Evolutionary conservation across 2,888 invertebrate genomes (phyloP).

Genomic region (Zelleria hepariella): DNA sequence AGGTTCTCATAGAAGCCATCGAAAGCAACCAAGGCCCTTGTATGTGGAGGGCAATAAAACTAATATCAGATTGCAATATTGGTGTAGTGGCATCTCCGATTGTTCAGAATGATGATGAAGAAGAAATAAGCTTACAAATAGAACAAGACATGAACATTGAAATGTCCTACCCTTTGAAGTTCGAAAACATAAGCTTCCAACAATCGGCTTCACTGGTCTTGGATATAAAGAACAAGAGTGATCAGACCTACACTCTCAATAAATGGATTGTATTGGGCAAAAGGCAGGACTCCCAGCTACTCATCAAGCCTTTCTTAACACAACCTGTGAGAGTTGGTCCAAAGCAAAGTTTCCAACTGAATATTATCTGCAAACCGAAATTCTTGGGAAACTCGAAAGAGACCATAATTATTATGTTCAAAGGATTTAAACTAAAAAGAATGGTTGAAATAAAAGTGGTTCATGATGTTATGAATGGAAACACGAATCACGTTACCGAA

Average conservation of each 20-base stretch:
- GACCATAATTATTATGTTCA: slow-evolving; percentile 73
- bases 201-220: slow-evolving; percentile 28
- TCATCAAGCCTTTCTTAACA: slow-evolving; percentile 45
- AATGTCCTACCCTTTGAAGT: slow-evolving; percentile 62
- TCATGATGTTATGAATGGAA: slow-evolving; percentile 18
- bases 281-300: slow-evolving; percentile 66
- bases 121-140: slow-evolving; percentile 28
- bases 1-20: slow-evolving; percentile 76
- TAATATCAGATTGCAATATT: slow-evolving; percentile 36
- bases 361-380: slow-evolving; percentile 68
- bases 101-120: slow-evolving; percentile 19
- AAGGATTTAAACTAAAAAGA: slow-evolving; percentile 73
- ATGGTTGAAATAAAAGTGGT: slow-evolving; percentile 68
- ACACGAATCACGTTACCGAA: slow-evolving; percentile 12
- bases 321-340: slow-evolving; percentile 46
- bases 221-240: slow-evolving; percentile 54
- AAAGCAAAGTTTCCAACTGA: slow-evolving; percentile 45
- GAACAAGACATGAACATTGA: slow-evolving; percentile 66
- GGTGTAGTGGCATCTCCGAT: slow-evolving; percentile 21
- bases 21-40: slow-evolving; percentile 77
- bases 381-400: slow-evolving; percentile 75
- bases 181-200: slow-evolving; percentile 55
- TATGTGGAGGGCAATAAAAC: slow-evolving; percentile 73
- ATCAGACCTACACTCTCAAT: slow-evolving; percentile 48
- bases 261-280: slow-evolving; percentile 66